Base-by-base conservation (phyloP, 2,797 vertebrate genomes). In the Potorous gilbertii region DNA sequence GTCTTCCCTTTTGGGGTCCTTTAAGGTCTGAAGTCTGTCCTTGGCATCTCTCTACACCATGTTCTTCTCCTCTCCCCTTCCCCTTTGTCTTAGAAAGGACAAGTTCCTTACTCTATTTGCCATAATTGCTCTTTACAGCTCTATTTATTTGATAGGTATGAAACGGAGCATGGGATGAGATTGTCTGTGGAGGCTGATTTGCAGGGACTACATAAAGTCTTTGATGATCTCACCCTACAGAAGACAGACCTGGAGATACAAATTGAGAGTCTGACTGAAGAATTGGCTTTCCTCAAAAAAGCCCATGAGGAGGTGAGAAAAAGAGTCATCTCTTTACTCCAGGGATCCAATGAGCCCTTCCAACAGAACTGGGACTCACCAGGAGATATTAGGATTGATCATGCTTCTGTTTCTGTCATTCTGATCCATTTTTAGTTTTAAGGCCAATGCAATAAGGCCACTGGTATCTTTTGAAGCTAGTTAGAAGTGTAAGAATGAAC, bases 261-360 rank as follows among this genome's bases (percentile, higher is more conserved):
- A 96, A 95, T 98, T 56, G 98, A 99, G 97, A 95, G 9, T 0
- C n/a, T 98, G 27, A 98, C 29, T 0, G 98, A 98, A 96, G 99
- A 99, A 28, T 40, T 98, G 1, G 21, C 40, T 62, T 90, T 98
- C 59, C 97, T 99, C 2, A 98, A 96, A 94, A 99, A 98, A 96
- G 98, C 97, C 90, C 98, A 99, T 0, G 96, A 98, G 89, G 98
- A 99, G 98, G 99, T 99, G 89, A 98, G 98, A 96, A 56, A 90
- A 93, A 94, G 27, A 54, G 0, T 40, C 90, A 28, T 24, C 16
- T 46, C 81, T 89, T 24, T 29, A 52, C 18, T 9, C 24, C 24
- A 11, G 24, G 21, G 29, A 18, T 46, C 27, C 18, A 11, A 3
- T 50, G 87, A 90, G 6, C 87, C 87, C 50, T 90, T 66, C 62